Percentiles rank a stretch among this genome's conserved stretches.
These are phyloP conservation scores for Hipparchia semele DNA, from an alignment of 2,888 invertebrate species.

Conservation along the genomic window DNA sequence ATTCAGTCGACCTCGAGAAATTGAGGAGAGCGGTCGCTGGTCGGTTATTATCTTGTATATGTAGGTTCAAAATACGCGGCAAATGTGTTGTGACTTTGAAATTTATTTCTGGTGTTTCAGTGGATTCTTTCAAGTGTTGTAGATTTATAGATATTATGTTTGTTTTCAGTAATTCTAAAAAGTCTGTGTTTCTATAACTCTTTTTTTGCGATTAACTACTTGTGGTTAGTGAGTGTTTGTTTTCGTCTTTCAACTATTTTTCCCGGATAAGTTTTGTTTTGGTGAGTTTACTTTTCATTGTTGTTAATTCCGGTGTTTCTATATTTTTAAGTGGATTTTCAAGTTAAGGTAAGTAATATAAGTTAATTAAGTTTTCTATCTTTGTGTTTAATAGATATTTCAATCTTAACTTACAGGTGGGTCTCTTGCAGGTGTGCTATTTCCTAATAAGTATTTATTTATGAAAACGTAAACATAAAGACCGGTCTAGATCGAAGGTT, in stretches of 20 bases:
- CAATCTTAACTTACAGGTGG: too few species aligned
- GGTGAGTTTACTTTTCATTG: conserved; percentile 38
- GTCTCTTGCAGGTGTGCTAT: too few species aligned
- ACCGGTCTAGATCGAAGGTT: too few species aligned
- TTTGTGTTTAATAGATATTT: too few species aligned
- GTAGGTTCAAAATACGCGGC: conserved; percentile 62
- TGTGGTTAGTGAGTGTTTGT: conserved; percentile 43
- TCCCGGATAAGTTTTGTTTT: conserved; percentile 43
- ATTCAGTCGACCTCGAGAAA: conserved; percentile 77
- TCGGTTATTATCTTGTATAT: conserved; percentile 58
- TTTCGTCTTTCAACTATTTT: conserved; percentile 33
- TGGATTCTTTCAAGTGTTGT: conserved; percentile 33
- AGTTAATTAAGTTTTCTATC: too few species aligned
- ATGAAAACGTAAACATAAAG: too few species aligned
- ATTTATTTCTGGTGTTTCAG: conserved; percentile 29
- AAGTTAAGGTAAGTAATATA: too few species aligned
- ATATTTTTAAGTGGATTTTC: not conserved
- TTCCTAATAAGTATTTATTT: too few species aligned
- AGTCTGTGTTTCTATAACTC: conserved; percentile 20
- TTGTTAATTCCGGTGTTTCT: not conserved
- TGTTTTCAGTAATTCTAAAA: conserved; percentile 14
- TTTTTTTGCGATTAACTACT: conserved; percentile 31
- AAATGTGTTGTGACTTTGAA: conserved; percentile 42
- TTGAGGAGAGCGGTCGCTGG: conserved; percentile 55
- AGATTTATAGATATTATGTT: not conserved